Base-by-base conservation (phyloP, 2,113 vertebrate species). In the Phoenicopterus ruber region DNA sequence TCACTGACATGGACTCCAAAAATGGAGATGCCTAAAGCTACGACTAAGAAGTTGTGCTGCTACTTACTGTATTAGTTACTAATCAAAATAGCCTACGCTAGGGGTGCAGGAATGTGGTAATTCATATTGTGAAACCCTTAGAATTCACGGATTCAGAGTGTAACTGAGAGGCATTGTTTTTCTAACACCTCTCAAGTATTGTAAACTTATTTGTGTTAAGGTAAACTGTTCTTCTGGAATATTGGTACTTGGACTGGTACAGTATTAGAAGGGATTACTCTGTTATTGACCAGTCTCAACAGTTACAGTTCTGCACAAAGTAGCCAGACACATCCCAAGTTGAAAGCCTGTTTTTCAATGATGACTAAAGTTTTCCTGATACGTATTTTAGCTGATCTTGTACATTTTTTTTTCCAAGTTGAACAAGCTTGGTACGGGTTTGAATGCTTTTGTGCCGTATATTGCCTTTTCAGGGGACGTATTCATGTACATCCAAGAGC, bases 21-120 rank as follows among this genome's bases (percentile, higher is more conserved):
- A 92, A 93, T 96, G 97, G 97, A 87, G 92, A 88, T 97, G 90
- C 93, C 90, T 97, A 92, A 87, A 96, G 94, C 91, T 96, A 93
- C 76, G 65, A 80, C 84, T 93, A 73, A 85, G 96, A 94, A 96
- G 93, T 83, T 94, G 89, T 93, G 79, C 74, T 90, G 2, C 91
- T 70, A 5, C 96, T 95, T 87, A 62, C 52, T 76, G 42, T 82
- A 79, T 86, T 91, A 80, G 61, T 77, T 95, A 71, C 79, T 94
- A 83, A 91, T 92, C 88, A 86, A 95, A 96, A 55, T 69, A 91
- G 74, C 42, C 40, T 14, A 26, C 82, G 63, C 67, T 94, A 59
- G 81, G 84, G 42, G n/a, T 89, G 81, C 78, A 87, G 79, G 46
- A 93, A 65, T 95, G 85, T 86, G 74, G 67, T 66, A 88, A 82